Conservation (phyloP, 2,113 vertebrate species). For the Antechinus stuartii region DNA sequence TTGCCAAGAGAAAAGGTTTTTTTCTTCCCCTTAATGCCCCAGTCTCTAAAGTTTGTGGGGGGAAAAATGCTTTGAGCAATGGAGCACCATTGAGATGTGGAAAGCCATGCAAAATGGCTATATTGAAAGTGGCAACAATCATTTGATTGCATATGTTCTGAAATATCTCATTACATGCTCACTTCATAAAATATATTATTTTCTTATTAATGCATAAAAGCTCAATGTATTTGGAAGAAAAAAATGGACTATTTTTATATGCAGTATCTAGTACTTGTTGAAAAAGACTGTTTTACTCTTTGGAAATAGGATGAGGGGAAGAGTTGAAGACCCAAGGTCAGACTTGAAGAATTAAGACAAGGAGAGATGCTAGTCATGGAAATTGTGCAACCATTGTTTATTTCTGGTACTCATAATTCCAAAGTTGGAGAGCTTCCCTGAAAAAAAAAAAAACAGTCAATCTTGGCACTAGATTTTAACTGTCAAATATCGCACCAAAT, state of each 20-base stretch:
- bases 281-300: constrained; percentile 3
- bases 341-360: constrained; percentile 5
- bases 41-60: neutral
- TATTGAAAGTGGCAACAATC: constrained; percentile 16
- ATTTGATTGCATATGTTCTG: neutral
- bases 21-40: neutral
- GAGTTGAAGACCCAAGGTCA: constrained; percentile 25
- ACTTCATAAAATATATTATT: neutral
- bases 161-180: neutral
- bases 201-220: constrained; percentile 48
- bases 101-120: constrained; percentile 9
- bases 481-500: neutral
- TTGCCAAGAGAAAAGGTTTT: neutral
- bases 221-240: constrained; percentile 7
- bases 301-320: constrained; percentile 39
- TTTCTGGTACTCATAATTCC: neutral
- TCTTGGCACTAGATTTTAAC: constrained; percentile 4
- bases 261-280: neutral
- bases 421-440: neutral
- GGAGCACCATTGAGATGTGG: constrained; percentile 1
- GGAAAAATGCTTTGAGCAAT: constrained; percentile 15
- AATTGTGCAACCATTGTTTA: neutral
- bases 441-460: neutral
- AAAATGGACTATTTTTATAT: neutral
- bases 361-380: neutral